These are phyloP conservation scores for Nymphalis urticae DNA, from an alignment of 2,888 invertebrate species.

Conservation along the genomic window DNA sequence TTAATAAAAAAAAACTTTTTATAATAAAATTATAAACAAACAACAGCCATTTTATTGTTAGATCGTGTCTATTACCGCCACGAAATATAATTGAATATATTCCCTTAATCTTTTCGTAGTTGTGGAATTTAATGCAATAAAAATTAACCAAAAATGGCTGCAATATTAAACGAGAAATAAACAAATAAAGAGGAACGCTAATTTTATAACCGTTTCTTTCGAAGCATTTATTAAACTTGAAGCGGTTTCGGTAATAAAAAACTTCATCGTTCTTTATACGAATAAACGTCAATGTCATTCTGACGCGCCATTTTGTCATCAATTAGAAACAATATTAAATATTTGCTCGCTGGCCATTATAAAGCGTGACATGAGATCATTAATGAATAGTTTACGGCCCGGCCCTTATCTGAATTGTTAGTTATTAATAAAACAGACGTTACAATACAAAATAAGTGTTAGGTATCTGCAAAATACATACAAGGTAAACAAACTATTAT, in stretches of 20 bases:
- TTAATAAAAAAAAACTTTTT: too few species aligned
- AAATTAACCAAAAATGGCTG: not conserved
- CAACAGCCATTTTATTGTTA: too few species aligned
- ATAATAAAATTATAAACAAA: too few species aligned
- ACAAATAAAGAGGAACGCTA: not conserved
- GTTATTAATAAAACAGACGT: slow-evolving; percentile 29
- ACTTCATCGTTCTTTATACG: slow-evolving; percentile 9
- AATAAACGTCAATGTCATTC: slow-evolving; percentile 22
- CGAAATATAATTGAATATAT: not conserved
- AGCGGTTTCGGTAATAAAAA: slow-evolving; percentile 6
- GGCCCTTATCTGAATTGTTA: slow-evolving; percentile 28
- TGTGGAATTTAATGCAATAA: not conserved
- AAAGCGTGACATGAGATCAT: slow-evolving; percentile 36
- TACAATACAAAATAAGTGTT: slow-evolving; percentile 7
- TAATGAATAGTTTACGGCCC: slow-evolving; percentile 31
- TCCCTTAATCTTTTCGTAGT: not conserved
- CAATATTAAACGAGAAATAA: not conserved
- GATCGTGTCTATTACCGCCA: too few species aligned
- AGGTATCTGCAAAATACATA: slow-evolving; percentile 5
- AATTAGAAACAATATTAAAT: slow-evolving; percentile 31
- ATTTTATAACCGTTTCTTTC: not conserved
- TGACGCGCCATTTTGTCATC: slow-evolving; percentile 27
- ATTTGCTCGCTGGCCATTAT: slow-evolving; percentile 33
- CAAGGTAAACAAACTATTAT: slow-evolving; percentile 9
- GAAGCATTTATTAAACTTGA: slow-evolving; percentile 5